Conservation (phyloP, 2,888 invertebrate species). For the Silvanus unidentatus region DNA sequence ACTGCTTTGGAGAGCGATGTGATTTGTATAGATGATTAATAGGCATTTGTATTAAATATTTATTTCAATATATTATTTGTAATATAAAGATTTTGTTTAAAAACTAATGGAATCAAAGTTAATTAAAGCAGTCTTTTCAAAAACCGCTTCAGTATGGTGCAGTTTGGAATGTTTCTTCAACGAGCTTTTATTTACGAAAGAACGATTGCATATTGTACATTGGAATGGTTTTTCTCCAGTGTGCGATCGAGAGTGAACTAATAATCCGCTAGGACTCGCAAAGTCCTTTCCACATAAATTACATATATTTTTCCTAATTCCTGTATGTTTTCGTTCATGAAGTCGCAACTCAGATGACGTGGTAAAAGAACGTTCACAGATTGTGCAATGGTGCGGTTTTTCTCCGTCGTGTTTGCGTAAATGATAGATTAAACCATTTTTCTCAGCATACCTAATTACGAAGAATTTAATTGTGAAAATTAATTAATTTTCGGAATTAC, state of each 20-base stretch:
- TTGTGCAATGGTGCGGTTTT: conserved; percentile 28
- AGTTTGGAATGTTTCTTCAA: conserved; percentile 27
- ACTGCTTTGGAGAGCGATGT: conserved; percentile 26
- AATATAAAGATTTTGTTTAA: not conserved
- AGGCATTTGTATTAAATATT: not conserved
- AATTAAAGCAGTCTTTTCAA: too few species aligned
- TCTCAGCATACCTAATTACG: conserved; percentile 32
- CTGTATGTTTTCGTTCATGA: conserved; percentile 30
- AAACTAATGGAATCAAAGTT: not conserved
- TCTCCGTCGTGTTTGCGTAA: conserved; percentile 29
- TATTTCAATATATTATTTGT: too few species aligned
- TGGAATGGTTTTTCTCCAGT: conserved; percentile 34
- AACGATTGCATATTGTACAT: conserved; percentile 23
- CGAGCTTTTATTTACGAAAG: conserved; percentile 27
- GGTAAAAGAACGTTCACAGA: conserved; percentile 27
- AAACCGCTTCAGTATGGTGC: conserved; percentile 15
- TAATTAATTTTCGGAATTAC: too few species aligned
- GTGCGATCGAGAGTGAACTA: conserved; percentile 32
- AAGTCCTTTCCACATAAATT: conserved; percentile 31
- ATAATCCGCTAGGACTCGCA: conserved; percentile 30
- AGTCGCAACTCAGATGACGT: conserved; percentile 28
- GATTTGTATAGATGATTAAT: conserved; percentile 23
- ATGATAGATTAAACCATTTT: conserved; percentile 28
- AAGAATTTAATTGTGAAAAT: too few species aligned
- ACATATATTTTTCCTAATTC: conserved; percentile 30